Evolutionary conservation across 2,113 vertebrate species (phyloP), one percentile per base, ranked within the genome.

Genomic region (Ancistrus triradiatus): DNA sequence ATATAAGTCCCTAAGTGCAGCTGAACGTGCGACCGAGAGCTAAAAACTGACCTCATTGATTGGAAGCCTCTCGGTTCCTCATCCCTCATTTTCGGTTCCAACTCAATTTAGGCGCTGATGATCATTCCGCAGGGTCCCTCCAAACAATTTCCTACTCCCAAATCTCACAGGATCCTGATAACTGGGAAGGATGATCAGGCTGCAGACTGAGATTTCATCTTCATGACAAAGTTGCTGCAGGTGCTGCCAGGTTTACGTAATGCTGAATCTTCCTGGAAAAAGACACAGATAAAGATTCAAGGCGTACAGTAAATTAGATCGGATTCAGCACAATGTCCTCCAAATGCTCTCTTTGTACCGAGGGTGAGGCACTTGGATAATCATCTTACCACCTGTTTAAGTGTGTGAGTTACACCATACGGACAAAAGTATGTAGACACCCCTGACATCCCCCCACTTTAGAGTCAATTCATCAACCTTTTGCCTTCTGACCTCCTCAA

Each of bases 141-240:
- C 5, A 59, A 33, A 59, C 25, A 31, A 47, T 59, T 47, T 59
- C 15, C 27, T 31, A 22, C 18, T 17, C 27, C 40, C 43, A 33
- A 60, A 60, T 6, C 58, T 11, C 43, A 60, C 43, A 6, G 25
- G 25, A 40, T 51, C 17, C 31, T 40, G 46, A n/a, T n/a, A n/a
- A n/a, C 8, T 11, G 21, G n/a, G 3, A 22, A 61, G 19, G 59
- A 28, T 6, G 19, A 35, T 22, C 44, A 3, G 42, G 28, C 40
- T n/a, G n/a, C n/a, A n/a, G n/a, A n/a, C n/a, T n/a, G n/a, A 59
- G 38, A 59, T 59, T 21, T 44, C 37, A 59, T 59, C n/a, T 44
- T 59, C 8, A 28, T 19, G 11, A 17, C 10, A 18, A 58, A 27
- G 5, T 10, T 46, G 31, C 5, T 11, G 13, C 8, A 28, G 38